Conservation (phyloP, 2,797 vertebrate genomes). For the Onychomys torridus region DNA sequence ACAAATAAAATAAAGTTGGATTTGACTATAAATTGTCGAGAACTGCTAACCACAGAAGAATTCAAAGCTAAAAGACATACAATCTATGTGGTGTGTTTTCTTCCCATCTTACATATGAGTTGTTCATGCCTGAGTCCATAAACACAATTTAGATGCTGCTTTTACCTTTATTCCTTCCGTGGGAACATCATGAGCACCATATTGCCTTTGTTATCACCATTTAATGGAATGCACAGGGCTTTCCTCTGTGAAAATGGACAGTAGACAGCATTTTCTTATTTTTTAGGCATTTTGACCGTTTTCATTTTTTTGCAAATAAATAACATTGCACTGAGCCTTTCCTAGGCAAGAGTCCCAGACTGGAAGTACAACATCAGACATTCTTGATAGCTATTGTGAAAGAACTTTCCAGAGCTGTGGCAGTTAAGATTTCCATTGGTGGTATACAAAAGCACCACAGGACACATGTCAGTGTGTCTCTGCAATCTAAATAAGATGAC, state of each 20-base stretch:
- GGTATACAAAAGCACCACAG: background rate
- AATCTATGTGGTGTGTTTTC: background rate
- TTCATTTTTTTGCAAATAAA: background rate
- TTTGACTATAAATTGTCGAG: background rate
- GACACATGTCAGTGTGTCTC: background rate
- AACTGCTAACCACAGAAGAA: background rate
- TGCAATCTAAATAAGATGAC: background rate
- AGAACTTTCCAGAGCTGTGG: background rate
- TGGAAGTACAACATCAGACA: background rate
- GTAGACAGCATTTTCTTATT: background rate
- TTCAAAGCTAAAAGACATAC: background rate
- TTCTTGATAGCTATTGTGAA: background rate
- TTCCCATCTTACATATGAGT: background rate
- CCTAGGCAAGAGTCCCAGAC: background rate
- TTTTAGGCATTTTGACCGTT: background rate
- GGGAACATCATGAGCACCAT: background rate
- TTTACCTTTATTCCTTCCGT: background rate
- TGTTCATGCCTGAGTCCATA: background rate
- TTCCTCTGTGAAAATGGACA: background rate
- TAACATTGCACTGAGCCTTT: background rate
- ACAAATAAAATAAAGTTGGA: background rate
- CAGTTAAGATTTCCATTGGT: background rate
- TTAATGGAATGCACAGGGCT: background rate
- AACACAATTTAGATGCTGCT: background rate
- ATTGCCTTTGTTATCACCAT: background rate